Evolutionary conservation across 2,888 invertebrate species (phyloP), one percentile per base, ranked within the genome.

Genomic region (Tetragonisca angustula): DNA sequence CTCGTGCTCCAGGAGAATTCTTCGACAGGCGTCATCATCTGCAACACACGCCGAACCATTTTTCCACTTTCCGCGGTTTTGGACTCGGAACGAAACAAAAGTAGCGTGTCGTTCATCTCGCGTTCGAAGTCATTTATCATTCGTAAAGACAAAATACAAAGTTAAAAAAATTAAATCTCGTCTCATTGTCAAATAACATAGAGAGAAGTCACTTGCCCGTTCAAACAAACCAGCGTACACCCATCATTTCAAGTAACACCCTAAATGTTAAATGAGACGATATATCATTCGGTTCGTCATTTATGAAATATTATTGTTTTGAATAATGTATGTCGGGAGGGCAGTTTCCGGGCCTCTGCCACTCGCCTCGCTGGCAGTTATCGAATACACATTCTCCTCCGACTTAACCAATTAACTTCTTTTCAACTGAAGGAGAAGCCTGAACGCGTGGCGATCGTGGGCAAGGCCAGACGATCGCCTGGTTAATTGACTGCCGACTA

Each of bases 1-100:
- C 83, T 95, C 95, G 83, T 95, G 94, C 85, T 96, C 96, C 85
- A 95, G 83, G 50, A 95, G 89, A 76, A 95, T 94, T 95, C 96
- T 92, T 94, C 96, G 87, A 84, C 94, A 94, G 24, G 94, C 94
- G 73, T 94, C 94, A 81, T 94, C 93, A 78, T 93, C 93, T 93
- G 83, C 36, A 52, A 15, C 59, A 75, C 24, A 27, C 36, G 54
- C 21, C 36, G 17, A 56, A 21, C 21, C 49, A 27, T 64, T 79
- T 81, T 83, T 77, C 84, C 84, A 85, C 82, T 81, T 81, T 50
- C 62, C 24, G 52, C 11, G 43, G 2, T 9, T 43, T 43, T 1
- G 43, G 43, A 43, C 43, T 43, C 9, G 43, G 43, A 9, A 43
- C 43, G 11, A 43, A 36, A 43, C 9, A 43, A 43, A 43, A 43